Evolutionary conservation across 2,888 invertebrate species (phyloP).

Genomic region (Ornithoptera priamus): DNA sequence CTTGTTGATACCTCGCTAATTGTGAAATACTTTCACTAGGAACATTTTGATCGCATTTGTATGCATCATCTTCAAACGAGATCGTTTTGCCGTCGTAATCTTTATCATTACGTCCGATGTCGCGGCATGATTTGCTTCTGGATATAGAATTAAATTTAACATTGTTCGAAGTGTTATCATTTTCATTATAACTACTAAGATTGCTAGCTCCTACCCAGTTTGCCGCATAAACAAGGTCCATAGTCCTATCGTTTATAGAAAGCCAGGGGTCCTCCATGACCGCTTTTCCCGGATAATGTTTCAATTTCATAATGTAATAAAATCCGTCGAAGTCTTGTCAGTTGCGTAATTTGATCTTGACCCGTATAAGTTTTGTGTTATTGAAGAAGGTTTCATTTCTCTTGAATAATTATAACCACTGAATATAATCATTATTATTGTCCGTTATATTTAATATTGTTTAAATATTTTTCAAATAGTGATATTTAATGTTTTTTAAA

Average conservation of each 20-base stretch:
- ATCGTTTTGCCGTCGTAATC: slow-evolving; percentile 57
- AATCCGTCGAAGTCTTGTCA: slow-evolving; percentile 34
- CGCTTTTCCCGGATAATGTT: slow-evolving; percentile 91
- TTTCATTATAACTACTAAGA: slow-evolving; percentile 68
- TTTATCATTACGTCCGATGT: slow-evolving; percentile 62
- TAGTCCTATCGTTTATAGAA: slow-evolving; percentile 83
- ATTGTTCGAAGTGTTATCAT: slow-evolving; percentile 54
- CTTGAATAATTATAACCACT: slow-evolving; percentile 3
- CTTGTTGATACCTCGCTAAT: slow-evolving; percentile 83
- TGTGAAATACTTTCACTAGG: slow-evolving; percentile 73
- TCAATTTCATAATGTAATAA: slow-evolving; percentile 85
- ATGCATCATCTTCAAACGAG: slow-evolving; percentile 58
- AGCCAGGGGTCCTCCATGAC: slow-evolving; percentile 88
- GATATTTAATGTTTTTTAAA: not conserved
- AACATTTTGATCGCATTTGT: slow-evolving; percentile 55
- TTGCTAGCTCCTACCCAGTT: slow-evolving; percentile 89
- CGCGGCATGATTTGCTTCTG: slow-evolving; percentile 74
- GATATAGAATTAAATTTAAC: slow-evolving; percentile 72
- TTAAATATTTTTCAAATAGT: not conserved
- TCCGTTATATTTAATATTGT: not conserved
- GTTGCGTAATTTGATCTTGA: slow-evolving; percentile 34
- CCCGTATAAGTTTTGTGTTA: slow-evolving; percentile 32
- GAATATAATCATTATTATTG: slow-evolving; percentile 11
- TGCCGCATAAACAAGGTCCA: slow-evolving; percentile 90
- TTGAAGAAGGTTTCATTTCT: slow-evolving; percentile 30